These are phyloP conservation scores for Platichthys stellatus DNA, from an alignment of 2,113 vertebrate genomes.

Conservation along the genomic window DNA sequence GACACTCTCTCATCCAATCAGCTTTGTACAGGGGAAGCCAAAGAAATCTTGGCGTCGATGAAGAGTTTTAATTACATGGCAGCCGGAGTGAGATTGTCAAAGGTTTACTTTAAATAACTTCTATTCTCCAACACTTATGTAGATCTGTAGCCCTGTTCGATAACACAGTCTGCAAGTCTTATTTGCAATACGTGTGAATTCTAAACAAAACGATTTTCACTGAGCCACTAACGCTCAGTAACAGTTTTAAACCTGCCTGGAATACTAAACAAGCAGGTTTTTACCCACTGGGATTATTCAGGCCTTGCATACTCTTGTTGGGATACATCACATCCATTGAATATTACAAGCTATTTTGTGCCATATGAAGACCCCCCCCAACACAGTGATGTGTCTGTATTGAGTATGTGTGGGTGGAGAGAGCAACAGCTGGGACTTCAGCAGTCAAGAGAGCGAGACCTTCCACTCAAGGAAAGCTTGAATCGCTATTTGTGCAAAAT, in stretches of 20 bases:
- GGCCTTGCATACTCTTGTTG: not conserved
- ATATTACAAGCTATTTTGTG: not conserved
- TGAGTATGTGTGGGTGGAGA: not conserved
- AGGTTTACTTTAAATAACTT: not conserved
- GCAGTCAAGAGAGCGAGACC: not conserved
- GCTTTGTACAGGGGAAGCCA: conserved; percentile 47
- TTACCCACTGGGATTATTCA: not conserved
- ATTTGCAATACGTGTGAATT: not conserved
- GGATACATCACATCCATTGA: conserved; percentile 19
- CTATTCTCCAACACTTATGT: conserved; percentile 4
- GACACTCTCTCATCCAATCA: conserved; percentile 18
- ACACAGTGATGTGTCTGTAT: too few relatives aligned
- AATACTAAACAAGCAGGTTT: conserved; percentile 11
- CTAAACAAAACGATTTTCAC: not conserved
- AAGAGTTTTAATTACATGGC: conserved; percentile 50
- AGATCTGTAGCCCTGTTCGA: not conserved
- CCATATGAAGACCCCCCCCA: too few relatives aligned
- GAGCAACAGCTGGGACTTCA: conserved; percentile 18
- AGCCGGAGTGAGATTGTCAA: conserved; percentile 24
- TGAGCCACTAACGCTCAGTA: not conserved
- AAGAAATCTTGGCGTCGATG: conserved; percentile 49
- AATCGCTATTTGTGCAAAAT: not conserved
- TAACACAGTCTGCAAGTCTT: conserved; percentile 7
- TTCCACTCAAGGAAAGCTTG: not conserved
- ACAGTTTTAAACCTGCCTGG: not conserved